Evolutionary conservation across 2,113 vertebrate species (phyloP).

Genomic region (Excalfactoria chinensis): DNA sequence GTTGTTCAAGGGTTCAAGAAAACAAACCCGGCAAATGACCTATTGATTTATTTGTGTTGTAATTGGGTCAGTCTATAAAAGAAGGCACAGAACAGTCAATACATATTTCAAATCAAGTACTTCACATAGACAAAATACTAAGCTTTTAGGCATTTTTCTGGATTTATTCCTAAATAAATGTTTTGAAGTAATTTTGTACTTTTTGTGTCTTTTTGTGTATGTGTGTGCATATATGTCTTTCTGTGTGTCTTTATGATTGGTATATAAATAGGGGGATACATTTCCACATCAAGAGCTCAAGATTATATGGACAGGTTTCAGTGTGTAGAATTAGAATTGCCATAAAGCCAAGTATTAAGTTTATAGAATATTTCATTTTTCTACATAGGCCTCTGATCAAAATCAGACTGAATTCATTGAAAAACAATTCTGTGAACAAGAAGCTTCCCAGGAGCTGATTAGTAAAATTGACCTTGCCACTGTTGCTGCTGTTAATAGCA

Average conservation of each 20-base stretch:
- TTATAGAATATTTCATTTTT: not conserved
- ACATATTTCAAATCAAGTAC: not conserved
- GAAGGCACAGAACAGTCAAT: not conserved
- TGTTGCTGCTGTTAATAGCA: not conserved
- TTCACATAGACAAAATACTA: not conserved
- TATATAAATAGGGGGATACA: no score
- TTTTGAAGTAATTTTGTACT: not conserved
- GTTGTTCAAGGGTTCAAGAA: not conserved
- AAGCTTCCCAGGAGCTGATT: not conserved
- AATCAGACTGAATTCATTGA: not conserved
- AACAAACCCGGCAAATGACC: not conserved
- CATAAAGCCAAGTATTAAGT: not conserved
- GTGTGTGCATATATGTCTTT: no score
- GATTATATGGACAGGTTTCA: rapidly evolving
- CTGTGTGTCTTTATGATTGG: no score
- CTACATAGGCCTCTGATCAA: not conserved
- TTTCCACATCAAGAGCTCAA: not conserved
- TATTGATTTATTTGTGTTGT: not conserved
- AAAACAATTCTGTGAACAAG: not conserved
- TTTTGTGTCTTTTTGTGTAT: no score
- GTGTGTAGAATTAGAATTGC: not conserved
- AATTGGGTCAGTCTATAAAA: not conserved
- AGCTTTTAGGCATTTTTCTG: not conserved
- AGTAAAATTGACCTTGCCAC: not conserved
- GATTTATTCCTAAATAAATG: not conserved